A percentile compares a stretch with the other conserved stretches of the same genome.
These are phyloP conservation scores for Neodiprion fabricii DNA, from an alignment of 1,140 invertebrate genomes.

Conservation along the genomic window DNA sequence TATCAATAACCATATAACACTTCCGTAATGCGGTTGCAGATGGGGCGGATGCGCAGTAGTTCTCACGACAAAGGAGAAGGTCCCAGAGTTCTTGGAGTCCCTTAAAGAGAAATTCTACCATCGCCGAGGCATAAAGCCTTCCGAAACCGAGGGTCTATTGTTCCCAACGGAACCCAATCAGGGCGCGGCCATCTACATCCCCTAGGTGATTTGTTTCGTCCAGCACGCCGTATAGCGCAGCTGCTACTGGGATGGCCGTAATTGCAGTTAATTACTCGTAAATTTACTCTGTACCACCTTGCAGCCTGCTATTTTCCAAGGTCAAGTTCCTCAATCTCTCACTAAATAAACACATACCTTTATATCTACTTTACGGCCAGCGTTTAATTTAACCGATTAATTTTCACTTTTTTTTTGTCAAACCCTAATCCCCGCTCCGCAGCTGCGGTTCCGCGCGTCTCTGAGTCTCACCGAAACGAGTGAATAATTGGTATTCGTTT, in stretches of 20 bases:
- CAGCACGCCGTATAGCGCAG: background rate
- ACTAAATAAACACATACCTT: too few relatives aligned
- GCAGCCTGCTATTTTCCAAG: too few relatives aligned
- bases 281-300: background rate
- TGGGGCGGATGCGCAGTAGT: conserved; percentile 98
- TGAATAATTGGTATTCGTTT: too few relatives aligned
- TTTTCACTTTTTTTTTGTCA: too few relatives aligned
- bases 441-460: too few relatives aligned
- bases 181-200: conserved; percentile 60
- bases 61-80: conserved; percentile 72
- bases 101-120: conserved; percentile 76
- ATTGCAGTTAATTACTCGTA: conserved; percentile 2
- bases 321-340: too few relatives aligned
- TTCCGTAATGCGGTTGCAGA: conserved; percentile 57
- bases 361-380: too few relatives aligned
- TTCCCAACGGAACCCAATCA: conserved; percentile 69
- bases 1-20: background rate
- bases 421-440: too few relatives aligned
- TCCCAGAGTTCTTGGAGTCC: conserved; percentile 72
- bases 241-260: background rate
- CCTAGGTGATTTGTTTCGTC: conserved; percentile 7
- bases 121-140: conserved; percentile 51
- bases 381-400: too few relatives aligned
- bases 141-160: conserved; percentile 52
- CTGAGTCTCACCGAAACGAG: too few relatives aligned